Evolutionary conservation across 1,140 invertebrate species (phyloP), one percentile per base, ranked within the genome.

Genomic region (Diabrotica undecimpunctata): DNA sequence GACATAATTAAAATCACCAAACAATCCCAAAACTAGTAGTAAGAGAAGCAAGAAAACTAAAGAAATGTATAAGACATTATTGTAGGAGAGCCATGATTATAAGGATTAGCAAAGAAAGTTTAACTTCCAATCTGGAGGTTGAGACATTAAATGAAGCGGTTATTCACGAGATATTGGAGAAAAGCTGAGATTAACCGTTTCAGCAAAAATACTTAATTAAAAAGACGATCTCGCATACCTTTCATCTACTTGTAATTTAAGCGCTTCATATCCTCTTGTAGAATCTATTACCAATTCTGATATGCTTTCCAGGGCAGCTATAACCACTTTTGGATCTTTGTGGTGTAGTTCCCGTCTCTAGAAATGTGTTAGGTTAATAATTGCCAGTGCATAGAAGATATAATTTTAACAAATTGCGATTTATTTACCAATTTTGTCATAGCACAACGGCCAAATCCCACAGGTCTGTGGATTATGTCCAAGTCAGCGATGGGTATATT

Each of bases 221-320:
- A 12, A 12, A 10, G 46, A 12, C 46, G 12, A 51, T 12, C 25
- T 25, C 25, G 25, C 25, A 25, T 25, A 75, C 68, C 70, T 75
- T 52, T 72, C 71, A 7, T 71, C 67, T 10, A 77, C 67, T 65
- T 60, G 53, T 5, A 78, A 58, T 35, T 62, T 51, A 35, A 78
- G 66, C 25, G 74, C 75, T 73, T 77, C 72, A 62, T 69, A 77
- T 38, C 63, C 71, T 57, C 65, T 67, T 69, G 77, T 75, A 0
- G 77, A 74, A 67, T 78, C 70, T 54, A 75, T 71, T 8, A 75
- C 54, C 53, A 78, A 62, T 62, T 78, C 75, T 13, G 65, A 65
- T 51, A 78, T 70, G 12, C 57, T 75, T 11, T 64, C 69, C 8
- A 77, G 57, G 13, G 77, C 74, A 12, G 74, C 72, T 35, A 74